A percentile compares a stretch with the other conserved stretches of the same genome.
phyloP scores from a whole-genome alignment of 92 coral and sea anemone species.

The Epizoanthus fatuus region DNA sequence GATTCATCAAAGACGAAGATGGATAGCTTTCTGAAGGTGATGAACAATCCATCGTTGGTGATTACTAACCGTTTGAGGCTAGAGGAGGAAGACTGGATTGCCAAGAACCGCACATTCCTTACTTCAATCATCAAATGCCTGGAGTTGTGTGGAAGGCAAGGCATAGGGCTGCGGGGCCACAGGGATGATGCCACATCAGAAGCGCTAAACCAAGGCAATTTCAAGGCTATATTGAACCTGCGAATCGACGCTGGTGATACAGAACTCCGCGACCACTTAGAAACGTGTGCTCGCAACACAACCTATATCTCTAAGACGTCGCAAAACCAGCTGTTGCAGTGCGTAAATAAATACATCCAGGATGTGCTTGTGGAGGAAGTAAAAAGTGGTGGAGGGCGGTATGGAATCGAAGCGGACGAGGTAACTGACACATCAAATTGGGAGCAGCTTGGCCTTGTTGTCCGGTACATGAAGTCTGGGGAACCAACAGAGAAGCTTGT shows the following conservation, averaged over 20 bases:
- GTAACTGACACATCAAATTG: conserved; percentile 64
- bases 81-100: conserved; percentile 43
- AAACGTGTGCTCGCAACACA: conserved; percentile 32
- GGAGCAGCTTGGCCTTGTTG: conserved; percentile 75
- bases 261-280: conserved; percentile 56
- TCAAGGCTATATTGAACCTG: conserved; percentile 53
- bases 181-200: conserved; percentile 55
- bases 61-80: conserved; percentile 31
- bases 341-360: background rate
- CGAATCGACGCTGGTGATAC: conserved; percentile 66
- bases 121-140: conserved; percentile 52
- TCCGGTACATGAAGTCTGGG: conserved; percentile 55
- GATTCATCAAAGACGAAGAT: conserved; percentile 60
- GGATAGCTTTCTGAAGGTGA: conserved; percentile 34
- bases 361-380: conserved; percentile 53
- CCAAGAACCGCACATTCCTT: conserved; percentile 52
- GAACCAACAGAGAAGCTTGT: conserved; percentile 50
- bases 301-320: no score
- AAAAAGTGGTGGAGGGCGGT: conserved; percentile 58
- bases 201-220: conserved; percentile 57
- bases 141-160: conserved; percentile 60
- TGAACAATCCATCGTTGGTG: conserved; percentile 24
- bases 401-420: conserved; percentile 69
- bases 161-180: conserved; percentile 61
- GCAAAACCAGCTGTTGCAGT: no score